Base-by-base conservation (phyloP, 2,797 vertebrate genomes). In the Zalophus californianus region DNA sequence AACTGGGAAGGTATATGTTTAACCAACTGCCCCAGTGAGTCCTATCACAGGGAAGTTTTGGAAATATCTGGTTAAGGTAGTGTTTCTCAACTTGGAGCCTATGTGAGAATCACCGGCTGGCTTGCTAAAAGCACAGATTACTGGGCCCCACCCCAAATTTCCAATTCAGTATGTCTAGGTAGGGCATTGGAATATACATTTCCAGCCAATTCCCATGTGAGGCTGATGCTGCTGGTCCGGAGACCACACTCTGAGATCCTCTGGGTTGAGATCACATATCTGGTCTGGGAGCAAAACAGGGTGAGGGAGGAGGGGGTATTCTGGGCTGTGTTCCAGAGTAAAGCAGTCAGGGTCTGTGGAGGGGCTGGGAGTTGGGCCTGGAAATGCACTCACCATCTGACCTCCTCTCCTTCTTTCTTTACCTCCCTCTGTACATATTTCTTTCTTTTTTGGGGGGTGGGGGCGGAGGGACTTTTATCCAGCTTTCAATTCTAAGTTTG, bases 311-410 rank as follows among this genome's bases (percentile, higher is more conserved):
- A 89, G 14, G 48, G 0, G 44, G 25, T 29, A 66, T 7, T 18
- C 15, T 12, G 3, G 14, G 8, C 10, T 73, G n/a, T 7, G 1
- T 52, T n/a, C 27, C 32, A 72, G 58, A 77, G 38, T 5, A 27
- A 38, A 25, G 52, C 2, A 8, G 7, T 29, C 52, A 38, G 52
- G 8, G 2, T 20, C 2, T n/a, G 14, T 0, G 0, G 1, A 58
- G 11, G 4, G 7, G 2, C 38, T 52, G 16, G 32, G 2, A 56
- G 20, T 6, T 18, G 3, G 20, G 0, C 12, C 3, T 38, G 20
- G 35, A 75, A 79, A 16, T 0, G 4, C 2, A 0, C 7, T 60
- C 38, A 54, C 13, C 15, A 66, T 32, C n/a, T 23, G 5, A 60
- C 7, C 44, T 8, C 2, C 15, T 3, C 29, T 18, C 18, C 13